Evolutionary conservation across 2,888 invertebrate genomes (phyloP).

Genomic region (Conus canariensis): DNA sequence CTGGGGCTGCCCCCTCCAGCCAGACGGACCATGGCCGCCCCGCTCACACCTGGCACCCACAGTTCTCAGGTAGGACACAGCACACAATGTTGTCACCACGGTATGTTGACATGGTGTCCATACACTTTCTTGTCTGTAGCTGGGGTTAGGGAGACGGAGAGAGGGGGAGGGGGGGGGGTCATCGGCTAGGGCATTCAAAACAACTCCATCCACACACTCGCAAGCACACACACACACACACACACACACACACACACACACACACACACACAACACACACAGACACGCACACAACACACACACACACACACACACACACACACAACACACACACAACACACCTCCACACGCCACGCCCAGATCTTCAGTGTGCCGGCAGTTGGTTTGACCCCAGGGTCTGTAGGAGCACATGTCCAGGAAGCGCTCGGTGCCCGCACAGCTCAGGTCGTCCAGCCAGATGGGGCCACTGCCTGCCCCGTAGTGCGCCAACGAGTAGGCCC

Average conservation of each 20-base stretch:
- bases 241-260: conserved; percentile 3
- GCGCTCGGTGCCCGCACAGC: conserved; percentile 61
- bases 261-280: not conserved
- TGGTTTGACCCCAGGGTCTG: conserved; percentile 61
- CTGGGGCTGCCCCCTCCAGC: not conserved
- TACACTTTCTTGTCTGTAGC: too few species aligned
- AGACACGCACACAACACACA: not conserved
- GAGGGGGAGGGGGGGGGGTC: too few species aligned
- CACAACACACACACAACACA: not conserved
- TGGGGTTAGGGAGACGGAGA: too few species aligned
- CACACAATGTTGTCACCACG: too few species aligned
- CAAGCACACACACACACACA: not conserved
- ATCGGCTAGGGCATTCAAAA: too few species aligned
- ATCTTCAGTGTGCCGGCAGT: conserved; percentile 63
- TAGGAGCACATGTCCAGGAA: conserved; percentile 63
- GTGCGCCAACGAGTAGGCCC: conserved; percentile 25
- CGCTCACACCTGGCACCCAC: conserved; percentile 6
- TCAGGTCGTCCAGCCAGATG: conserved; percentile 62
- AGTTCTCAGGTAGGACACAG: not conserved
- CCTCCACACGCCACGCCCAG: conserved; percentile 59
- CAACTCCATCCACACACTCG: not conserved
- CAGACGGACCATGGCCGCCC: conserved; percentile 25
- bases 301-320: not conserved
- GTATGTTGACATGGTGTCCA: too few species aligned
- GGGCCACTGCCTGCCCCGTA: conserved; percentile 31